Evolutionary conservation across 2,888 invertebrate species (phyloP).

Genomic region (Calliscelio sp.): DNA sequence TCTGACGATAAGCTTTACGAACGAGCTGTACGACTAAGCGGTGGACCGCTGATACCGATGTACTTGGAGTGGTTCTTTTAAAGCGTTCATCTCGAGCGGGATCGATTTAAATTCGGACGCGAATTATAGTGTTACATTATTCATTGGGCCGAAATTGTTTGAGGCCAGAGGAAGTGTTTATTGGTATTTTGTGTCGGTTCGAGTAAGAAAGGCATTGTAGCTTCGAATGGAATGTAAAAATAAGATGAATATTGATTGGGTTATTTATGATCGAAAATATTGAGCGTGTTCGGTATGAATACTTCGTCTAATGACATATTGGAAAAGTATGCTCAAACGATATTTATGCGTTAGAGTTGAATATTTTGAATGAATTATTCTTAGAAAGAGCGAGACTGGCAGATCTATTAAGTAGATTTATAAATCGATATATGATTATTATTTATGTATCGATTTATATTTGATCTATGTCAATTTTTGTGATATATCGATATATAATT

Average conservation of each 20-base stretch:
- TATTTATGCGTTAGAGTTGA: too few relatives aligned
- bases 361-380: too few relatives aligned
- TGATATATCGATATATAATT: too few relatives aligned
- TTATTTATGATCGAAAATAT: too few relatives aligned
- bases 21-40: slow-evolving; percentile 57
- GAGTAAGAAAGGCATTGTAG: neutral
- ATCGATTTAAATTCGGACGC: slow-evolving; percentile 47
- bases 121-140: slow-evolving; percentile 52
- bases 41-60: slow-evolving; percentile 49
- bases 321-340: too few relatives aligned
- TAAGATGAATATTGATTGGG: neutral
- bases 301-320: too few relatives aligned
- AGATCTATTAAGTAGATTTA: too few relatives aligned
- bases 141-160: slow-evolving; percentile 42
- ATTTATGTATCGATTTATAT: too few relatives aligned
- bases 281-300: too few relatives aligned
- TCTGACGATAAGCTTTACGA: slow-evolving; percentile 81
- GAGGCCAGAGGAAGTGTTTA: slow-evolving; percentile 18
- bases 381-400: too few relatives aligned
- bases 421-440: too few relatives aligned
- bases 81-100: slow-evolving; percentile 36
- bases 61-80: slow-evolving; percentile 40
- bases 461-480: too few relatives aligned
- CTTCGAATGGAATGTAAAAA: slow-evolving; percentile 11
- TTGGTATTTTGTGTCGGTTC: neutral